A percentile compares a stretch with the other conserved stretches of the same genome.
Evolutionary conservation across 1,140 invertebrate species (phyloP).

Genomic region (Drosophila rhopaloa): DNA sequence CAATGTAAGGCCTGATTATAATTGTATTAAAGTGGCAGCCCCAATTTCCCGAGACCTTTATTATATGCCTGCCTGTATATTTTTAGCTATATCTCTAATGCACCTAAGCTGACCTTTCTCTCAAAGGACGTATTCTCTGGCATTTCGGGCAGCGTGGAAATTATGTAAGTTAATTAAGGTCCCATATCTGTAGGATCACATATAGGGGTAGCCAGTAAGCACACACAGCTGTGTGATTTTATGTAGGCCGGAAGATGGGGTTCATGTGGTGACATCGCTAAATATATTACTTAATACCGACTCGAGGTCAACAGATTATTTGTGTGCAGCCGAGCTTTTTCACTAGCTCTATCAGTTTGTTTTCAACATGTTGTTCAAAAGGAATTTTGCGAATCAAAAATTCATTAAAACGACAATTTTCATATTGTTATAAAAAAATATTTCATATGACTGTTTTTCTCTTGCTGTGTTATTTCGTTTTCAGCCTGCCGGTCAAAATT

Average conservation of each 20-base stretch:
- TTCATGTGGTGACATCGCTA: not conserved
- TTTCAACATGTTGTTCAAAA: no score
- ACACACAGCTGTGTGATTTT: conserved; percentile 21
- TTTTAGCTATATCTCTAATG: conserved; percentile 86
- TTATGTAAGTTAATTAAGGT: conserved; percentile 77
- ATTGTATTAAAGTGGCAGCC: conserved; percentile 3
- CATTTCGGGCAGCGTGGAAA: conserved; percentile 85
- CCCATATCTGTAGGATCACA: not conserved
- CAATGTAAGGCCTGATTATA: conserved; percentile 84
- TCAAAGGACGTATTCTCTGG: conserved; percentile 84
- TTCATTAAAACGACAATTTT: no score
- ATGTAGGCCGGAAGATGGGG: not conserved
- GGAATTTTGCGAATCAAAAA: no score
- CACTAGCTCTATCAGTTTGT: no score
- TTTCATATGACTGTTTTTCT: no score
- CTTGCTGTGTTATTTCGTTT: no score
- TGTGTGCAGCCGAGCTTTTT: not conserved
- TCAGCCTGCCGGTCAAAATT: no score
- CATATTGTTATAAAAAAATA: no score
- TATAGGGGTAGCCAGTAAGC: not conserved
- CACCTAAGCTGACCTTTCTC: conserved; percentile 85
- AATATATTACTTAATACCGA: not conserved
- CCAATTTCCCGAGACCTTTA: not conserved
- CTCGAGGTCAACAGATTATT: not conserved
- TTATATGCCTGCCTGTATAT: not conserved